Evolutionary conservation across 30 jellyfish, hydroid and myxozoan species (phyloP).

Genomic region (Chironex yamaguchii): DNA sequence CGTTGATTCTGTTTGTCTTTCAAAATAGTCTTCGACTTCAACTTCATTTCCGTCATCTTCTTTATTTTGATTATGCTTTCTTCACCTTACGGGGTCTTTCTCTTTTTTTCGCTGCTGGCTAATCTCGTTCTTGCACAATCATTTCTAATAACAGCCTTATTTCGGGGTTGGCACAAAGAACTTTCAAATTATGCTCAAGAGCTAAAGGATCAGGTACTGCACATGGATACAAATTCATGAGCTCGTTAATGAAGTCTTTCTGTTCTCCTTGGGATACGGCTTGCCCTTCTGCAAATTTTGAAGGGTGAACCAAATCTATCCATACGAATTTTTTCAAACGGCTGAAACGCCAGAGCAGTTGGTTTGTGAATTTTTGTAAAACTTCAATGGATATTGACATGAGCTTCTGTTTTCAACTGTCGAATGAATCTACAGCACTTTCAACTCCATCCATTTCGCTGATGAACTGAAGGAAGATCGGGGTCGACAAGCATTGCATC

Average conservation of each 20-base stretch:
- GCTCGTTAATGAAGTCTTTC: conserved; percentile 10
- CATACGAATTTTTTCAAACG: conserved; percentile 36
- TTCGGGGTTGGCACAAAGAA: conserved; percentile 4
- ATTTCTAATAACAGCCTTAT: conserved; percentile 10
- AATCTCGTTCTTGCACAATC: conserved; percentile 12
- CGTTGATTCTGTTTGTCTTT: not conserved
- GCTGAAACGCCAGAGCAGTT: conserved; percentile 45
- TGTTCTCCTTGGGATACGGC: conserved; percentile 20
- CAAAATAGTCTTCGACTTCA: conserved; percentile 20
- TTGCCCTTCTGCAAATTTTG: conserved; percentile 37
- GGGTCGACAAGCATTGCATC: conserved; percentile 50
- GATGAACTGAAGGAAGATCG: conserved; percentile 34
- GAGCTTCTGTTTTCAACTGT: conserved; percentile 28
- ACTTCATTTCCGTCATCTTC: conserved; percentile 11
- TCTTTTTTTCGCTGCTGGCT: not conserved
- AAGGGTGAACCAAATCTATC: conserved; percentile 56
- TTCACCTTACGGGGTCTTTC: conserved; percentile 16
- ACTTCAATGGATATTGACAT: conserved; percentile 7
- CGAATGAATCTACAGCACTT: conserved; percentile 34
- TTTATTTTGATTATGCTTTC: not conserved
- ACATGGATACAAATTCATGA: conserved; percentile 13
- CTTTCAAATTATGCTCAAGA: conserved; percentile 11
- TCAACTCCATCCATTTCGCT: conserved; percentile 55
- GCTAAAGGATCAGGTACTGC: conserved; percentile 11
- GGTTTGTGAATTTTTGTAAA: conserved; percentile 11